Evolutionary conservation across 2,113 vertebrate genomes (phyloP), one percentile per base, ranked within the genome.

Genomic region (Egretta garzetta): DNA sequence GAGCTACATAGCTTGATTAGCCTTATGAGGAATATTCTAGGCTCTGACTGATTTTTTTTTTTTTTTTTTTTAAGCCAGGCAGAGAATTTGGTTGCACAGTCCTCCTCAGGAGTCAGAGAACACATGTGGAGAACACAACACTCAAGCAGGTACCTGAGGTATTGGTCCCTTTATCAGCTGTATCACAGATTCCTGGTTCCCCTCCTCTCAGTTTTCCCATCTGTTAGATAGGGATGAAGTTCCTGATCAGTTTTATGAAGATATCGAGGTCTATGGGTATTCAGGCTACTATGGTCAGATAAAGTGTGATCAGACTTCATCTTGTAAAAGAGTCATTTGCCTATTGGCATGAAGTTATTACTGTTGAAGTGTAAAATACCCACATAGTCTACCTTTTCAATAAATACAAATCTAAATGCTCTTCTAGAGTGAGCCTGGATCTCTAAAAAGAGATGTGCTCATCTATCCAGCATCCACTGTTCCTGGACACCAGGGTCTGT

Each of bases 101-200:
- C 12, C 11, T 63, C 11, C 53, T 80, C 30, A 68, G 45, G 21
- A 82, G 39, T 71, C 68, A 77, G n/a, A 73, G 32, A 84, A 70
- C 30, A 45, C 19, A n/a, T 12, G 8, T 9, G 11, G 17, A 9
- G 10, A 76, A 58, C 7, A 26, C 1, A 3, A 77, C 0, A 10
- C 28, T 86, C 59, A 92, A 37, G 53, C 0, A 1, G 3, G 11
- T 64, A 8, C 7, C 67, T 58, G 67, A 95, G 10, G 14, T 53
- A 20, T 55, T 5, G 2, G 24, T 50, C 82, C 41, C 58, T 76
- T 56, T 55, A 32, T 66, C 28, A 73, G 33, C 39, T 74, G 10
- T 60, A 4, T 75, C 58, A 64, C 10, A 70, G 47, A 28, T 33
- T 7, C 8, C 45, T 71, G 12, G 12, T 63, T 90, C 12, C 24